phyloP scores from a whole-genome alignment of 2,888 invertebrate species.

The Meganola albula region DNA sequence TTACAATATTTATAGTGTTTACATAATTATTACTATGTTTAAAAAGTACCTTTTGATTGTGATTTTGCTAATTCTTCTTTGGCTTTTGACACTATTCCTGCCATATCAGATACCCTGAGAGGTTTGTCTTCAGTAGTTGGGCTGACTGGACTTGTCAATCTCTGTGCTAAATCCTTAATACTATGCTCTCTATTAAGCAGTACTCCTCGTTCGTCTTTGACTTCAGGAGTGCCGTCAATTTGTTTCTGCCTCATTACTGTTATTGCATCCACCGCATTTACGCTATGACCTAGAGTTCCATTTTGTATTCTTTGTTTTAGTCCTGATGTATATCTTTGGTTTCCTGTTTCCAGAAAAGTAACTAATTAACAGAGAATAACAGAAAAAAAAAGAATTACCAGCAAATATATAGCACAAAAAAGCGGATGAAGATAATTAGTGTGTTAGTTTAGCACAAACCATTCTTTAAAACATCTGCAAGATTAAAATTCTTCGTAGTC shows the following conservation, averaged over 20 bases:
- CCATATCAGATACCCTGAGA: slow-evolving; percentile 87
- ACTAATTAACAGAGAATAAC: slow-evolving; percentile 4
- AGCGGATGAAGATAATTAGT: slow-evolving; percentile 42
- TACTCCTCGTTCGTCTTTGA: slow-evolving; percentile 78
- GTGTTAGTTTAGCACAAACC: slow-evolving; percentile 68
- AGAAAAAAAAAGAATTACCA: slow-evolving; percentile 11
- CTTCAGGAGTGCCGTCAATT: slow-evolving; percentile 78
- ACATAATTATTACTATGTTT: neutral
- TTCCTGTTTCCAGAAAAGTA: slow-evolving; percentile 53
- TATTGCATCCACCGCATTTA: slow-evolving; percentile 62
- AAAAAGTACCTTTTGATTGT: slow-evolving; percentile 82
- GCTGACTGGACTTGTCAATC: slow-evolving; percentile 82
- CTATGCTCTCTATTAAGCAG: slow-evolving; percentile 89
- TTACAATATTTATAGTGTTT: neutral
- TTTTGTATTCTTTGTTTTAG: slow-evolving; percentile 79
- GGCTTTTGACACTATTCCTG: slow-evolving; percentile 94
- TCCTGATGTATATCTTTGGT: slow-evolving; percentile 76
- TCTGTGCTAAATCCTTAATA: slow-evolving; percentile 92
- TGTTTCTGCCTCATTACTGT: slow-evolving; percentile 71
- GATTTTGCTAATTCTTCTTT: slow-evolving; percentile 94
- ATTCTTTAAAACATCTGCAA: slow-evolving; percentile 59
- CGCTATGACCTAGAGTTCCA: slow-evolving; percentile 74
- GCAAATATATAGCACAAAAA: slow-evolving; percentile 20
- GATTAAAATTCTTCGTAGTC: slow-evolving; percentile 38
- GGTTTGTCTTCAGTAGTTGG: slow-evolving; percentile 79